Conservation (phyloP, 2,888 invertebrate genomes). For the Chloromyia formosa region DNA sequence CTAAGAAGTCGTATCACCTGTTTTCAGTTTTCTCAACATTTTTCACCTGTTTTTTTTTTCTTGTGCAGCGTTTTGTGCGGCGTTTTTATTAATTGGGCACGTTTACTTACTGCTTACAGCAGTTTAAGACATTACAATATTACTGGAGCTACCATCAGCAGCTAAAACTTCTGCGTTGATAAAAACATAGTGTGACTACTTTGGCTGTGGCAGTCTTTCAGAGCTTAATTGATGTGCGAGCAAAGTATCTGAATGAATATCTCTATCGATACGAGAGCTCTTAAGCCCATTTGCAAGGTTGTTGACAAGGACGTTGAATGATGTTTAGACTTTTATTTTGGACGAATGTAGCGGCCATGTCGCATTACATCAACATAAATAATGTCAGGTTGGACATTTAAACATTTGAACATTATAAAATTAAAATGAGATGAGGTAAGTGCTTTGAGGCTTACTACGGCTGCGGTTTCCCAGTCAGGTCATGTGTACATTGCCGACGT, state of each 20-base stretch:
- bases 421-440: conserved; percentile 11
- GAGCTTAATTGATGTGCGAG: conserved; percentile 29
- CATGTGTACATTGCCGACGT: background rate
- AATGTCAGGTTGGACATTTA: conserved; percentile 27
- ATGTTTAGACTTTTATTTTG: conserved; percentile 31
- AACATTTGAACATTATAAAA: background rate
- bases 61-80: too few relatives aligned
- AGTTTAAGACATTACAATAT: background rate
- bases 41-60: conserved; percentile 22
- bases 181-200: background rate
- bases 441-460: background rate
- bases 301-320: conserved; percentile 41
- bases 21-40: conserved; percentile 34
- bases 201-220: background rate
- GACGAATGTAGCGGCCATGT: conserved; percentile 29
- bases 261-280: conserved; percentile 30
- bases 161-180: too few relatives aligned
- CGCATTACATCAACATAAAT: conserved; percentile 39
- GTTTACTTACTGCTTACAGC: conserved; percentile 10
- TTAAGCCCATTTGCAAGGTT: conserved; percentile 27
- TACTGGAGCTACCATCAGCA: background rate
- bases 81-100: background rate
- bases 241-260: conserved; percentile 11
- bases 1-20: conserved; percentile 34
- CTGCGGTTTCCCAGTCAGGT: background rate